These are phyloP conservation scores for Eptesicus fuscus DNA, from an alignment of 2,113 vertebrate species.

Conservation along the genomic window DNA sequence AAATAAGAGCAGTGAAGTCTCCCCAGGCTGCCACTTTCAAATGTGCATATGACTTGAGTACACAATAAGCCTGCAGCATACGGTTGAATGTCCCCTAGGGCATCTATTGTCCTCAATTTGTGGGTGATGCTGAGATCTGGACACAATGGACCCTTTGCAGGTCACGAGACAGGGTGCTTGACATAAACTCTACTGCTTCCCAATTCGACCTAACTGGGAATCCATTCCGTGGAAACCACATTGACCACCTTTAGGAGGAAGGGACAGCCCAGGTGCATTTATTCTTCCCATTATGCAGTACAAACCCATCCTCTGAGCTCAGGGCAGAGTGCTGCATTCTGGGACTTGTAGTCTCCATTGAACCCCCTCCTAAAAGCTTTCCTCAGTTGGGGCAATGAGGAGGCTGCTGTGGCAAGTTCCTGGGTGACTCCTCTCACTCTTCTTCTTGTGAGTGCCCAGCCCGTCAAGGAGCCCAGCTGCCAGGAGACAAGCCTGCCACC, in stretches of 20 bases:
- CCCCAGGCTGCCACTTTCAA: slow-evolving; percentile 1
- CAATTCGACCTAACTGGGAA: slow-evolving; percentile 8
- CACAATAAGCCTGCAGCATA: not conserved
- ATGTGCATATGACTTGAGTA: not conserved
- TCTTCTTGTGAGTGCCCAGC: not conserved
- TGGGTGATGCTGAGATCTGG: not conserved
- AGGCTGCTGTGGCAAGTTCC: not conserved
- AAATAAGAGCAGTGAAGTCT: not conserved
- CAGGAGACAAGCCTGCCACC: not conserved
- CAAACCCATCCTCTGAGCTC: slow-evolving; percentile 20
- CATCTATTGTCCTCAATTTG: slow-evolving; percentile 8
- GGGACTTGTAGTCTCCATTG: slow-evolving; percentile 31
- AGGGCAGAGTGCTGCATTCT: slow-evolving; percentile 46
- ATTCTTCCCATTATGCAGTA: not conserved
- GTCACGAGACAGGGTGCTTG: not conserved
- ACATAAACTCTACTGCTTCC: slow-evolving; percentile 1
- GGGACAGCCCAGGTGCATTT: not conserved
- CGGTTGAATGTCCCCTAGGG: not conserved
- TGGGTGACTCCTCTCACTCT: not conserved
- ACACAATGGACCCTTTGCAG: not conserved
- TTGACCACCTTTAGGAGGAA: slow-evolving; percentile 6
- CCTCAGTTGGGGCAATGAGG: not conserved
- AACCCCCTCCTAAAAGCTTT: not conserved
- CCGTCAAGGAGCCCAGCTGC: not conserved
- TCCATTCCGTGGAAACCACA: not conserved